Evolutionary conservation across 2,797 vertebrate genomes (phyloP).

Genomic region (Nyctibius grandis): DNA sequence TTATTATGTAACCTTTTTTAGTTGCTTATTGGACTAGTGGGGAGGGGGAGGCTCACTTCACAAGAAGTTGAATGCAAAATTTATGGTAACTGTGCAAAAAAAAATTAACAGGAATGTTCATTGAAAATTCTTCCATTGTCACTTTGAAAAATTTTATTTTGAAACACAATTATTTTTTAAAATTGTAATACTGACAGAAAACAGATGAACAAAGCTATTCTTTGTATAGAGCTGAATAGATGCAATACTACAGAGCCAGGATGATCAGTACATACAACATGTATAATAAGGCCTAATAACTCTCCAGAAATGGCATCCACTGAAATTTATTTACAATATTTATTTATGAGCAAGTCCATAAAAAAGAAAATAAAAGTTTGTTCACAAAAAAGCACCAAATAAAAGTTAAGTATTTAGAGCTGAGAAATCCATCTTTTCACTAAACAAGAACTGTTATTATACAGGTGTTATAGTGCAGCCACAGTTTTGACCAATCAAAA

Average conservation of each 20-base stretch:
- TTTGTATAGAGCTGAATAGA: neutral
- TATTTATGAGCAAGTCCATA: neutral
- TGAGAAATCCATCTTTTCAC: neutral
- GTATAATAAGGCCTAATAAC: neutral
- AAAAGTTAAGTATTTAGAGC: neutral
- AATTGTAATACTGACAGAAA: neutral
- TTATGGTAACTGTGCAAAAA: neutral
- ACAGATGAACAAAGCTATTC: neutral
- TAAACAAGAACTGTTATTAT: neutral
- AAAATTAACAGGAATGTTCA: neutral
- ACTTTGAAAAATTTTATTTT: neutral
- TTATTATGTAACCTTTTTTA: neutral
- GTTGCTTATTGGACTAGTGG: neutral
- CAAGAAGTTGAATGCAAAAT: neutral
- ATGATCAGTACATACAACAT: neutral
- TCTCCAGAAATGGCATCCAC: neutral
- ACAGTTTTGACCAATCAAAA: neutral
- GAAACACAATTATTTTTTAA: neutral
- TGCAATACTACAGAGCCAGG: neutral
- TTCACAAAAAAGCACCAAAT: neutral
- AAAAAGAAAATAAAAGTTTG: neutral
- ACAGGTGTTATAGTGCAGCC: rapidly evolving
- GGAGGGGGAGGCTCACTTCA: neutral
- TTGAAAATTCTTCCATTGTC: neutral
- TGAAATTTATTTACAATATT: neutral